phyloP scores from a whole-genome alignment of 23 tunicate genomes.

The Clavelina lepadiformis region DNA sequence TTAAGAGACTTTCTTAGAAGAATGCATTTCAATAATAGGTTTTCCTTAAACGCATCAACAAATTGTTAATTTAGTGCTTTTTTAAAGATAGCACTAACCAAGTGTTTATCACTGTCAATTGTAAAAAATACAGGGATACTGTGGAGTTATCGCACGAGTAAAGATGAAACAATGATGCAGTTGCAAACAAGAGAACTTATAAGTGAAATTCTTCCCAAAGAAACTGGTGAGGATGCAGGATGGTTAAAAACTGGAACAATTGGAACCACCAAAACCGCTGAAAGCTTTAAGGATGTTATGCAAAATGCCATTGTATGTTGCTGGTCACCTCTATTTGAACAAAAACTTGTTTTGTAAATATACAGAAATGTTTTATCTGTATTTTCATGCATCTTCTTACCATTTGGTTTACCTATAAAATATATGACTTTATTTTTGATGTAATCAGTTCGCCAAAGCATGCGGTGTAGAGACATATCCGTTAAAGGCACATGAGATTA shows the following conservation, averaged over 20 bases:
- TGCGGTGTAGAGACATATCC: constrained; percentile 31
- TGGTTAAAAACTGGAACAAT: constrained; percentile 58
- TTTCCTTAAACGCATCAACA: not conserved
- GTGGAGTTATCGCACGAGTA: constrained; percentile 24
- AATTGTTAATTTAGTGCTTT: not conserved
- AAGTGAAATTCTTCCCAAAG: constrained; percentile 40
- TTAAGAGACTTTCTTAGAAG: not conserved
- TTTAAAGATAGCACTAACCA: not conserved
- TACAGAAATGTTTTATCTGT: no score
- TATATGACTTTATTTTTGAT: not conserved
- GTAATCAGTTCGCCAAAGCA: constrained; percentile 31
- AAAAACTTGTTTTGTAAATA: no score
- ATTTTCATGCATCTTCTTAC: no score
- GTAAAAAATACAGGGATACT: constrained; percentile 33
- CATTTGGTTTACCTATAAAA: no score
- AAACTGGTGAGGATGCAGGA: constrained; percentile 62
- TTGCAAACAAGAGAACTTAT: constrained; percentile 52
- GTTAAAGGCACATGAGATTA: constrained; percentile 31
- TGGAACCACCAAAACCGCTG: constrained; percentile 10
- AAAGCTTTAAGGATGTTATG: constrained; percentile 13
- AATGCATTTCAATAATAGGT: not conserved
- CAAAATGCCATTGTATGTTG: constrained; percentile 14
- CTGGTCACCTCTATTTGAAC: no score
- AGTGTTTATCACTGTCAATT: not conserved
- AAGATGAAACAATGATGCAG: constrained; percentile 46